Conservation (phyloP, 2,888 invertebrate genomes). For the Lasioglossum pauxillum region DNA sequence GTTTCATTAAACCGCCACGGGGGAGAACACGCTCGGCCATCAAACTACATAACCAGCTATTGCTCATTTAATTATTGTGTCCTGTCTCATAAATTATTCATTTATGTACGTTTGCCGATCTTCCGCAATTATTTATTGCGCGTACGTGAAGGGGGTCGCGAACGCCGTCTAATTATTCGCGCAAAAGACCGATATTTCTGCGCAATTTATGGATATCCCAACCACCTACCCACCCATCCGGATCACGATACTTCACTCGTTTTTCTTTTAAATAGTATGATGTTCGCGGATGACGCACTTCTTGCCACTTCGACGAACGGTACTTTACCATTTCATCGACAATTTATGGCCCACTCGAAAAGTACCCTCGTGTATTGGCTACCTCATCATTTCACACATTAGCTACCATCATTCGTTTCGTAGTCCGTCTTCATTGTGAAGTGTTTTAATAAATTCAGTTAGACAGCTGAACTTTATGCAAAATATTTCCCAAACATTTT, state of each 20-base stretch:
- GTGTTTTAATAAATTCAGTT: no score
- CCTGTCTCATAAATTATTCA: conserved; percentile 54
- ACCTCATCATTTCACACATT: background rate
- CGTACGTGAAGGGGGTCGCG: conserved; percentile 37
- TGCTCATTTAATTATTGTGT: conserved; percentile 56
- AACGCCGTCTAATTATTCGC: conserved; percentile 46
- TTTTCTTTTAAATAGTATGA: background rate
- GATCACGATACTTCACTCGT: background rate
- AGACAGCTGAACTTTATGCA: no score
- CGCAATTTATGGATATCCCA: conserved; percentile 27
- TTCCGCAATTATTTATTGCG: conserved; percentile 47
- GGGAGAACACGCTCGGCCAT: conserved; percentile 22
- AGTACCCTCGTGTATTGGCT: background rate
- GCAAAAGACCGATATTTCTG: conserved; percentile 36
- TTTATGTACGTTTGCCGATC: conserved; percentile 44
- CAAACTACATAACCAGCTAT: conserved; percentile 49
- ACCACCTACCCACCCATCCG: background rate
- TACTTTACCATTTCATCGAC: conserved; percentile 2
- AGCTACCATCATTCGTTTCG: background rate
- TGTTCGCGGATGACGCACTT: background rate
- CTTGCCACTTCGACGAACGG: background rate
- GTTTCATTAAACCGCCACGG: conserved; percentile 21
- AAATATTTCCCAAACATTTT: no score
- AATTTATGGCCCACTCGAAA: background rate
- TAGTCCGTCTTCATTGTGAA: background rate